Percentiles rank a stretch among this genome's conserved stretches.
Conservation (phyloP, 1,140 invertebrate species). For the Zaprionus inermis region DNA sequence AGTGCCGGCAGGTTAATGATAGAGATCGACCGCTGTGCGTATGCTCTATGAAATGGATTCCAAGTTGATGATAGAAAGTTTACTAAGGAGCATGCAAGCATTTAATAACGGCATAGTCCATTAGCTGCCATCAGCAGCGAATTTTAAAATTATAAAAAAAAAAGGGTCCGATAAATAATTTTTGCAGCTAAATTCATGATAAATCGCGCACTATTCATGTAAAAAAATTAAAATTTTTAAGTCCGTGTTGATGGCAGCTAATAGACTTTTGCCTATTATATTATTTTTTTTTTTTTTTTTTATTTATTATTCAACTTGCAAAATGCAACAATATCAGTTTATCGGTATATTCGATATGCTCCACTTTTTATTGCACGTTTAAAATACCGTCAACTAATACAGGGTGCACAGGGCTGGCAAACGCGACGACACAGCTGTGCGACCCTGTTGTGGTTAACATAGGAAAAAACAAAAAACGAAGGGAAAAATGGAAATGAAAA, state of each 20-base stretch:
- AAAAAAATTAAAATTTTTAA: too few relatives aligned
- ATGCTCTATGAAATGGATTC: conserved; percentile 6
- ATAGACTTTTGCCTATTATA: too few relatives aligned
- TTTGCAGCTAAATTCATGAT: too few relatives aligned
- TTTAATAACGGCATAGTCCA: too few relatives aligned
- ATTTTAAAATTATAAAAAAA: too few relatives aligned
- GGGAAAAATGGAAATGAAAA: background rate
- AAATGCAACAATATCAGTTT: background rate
- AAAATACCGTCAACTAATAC: background rate
- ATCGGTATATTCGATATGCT: background rate
- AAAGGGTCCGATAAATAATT: too few relatives aligned
- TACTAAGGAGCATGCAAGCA: too few relatives aligned
- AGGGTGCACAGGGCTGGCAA: conserved; percentile 16
- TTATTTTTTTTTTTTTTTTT: too few relatives aligned
- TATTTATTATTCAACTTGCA: too few relatives aligned
- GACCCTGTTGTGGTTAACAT: conserved; percentile 7
- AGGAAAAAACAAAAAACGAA: background rate
- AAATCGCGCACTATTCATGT: too few relatives aligned
- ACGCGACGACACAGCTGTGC: background rate
- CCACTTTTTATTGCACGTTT: background rate
- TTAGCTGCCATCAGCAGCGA: too few relatives aligned
- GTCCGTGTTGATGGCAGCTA: too few relatives aligned
- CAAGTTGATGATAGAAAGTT: background rate
- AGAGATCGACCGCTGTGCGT: background rate
- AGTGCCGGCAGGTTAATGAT: background rate